These are phyloP conservation scores for Lycopodina hypogea DNA, from an alignment of 37 sponge, comb jelly and placozoan genomes.

Conservation along the genomic window DNA sequence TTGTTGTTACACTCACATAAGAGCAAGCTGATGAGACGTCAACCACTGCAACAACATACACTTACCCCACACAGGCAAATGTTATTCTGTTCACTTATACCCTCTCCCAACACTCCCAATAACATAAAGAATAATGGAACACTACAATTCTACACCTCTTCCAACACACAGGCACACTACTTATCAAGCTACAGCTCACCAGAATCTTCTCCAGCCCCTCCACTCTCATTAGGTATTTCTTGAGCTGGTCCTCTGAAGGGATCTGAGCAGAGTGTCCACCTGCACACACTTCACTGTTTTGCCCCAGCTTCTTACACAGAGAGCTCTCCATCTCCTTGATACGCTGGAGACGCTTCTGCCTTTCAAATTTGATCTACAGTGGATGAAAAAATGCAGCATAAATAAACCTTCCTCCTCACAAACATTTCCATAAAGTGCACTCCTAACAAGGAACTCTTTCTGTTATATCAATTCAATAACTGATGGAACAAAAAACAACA, in stretches of 20 bases:
- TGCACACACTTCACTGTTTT: constrained; percentile 9
- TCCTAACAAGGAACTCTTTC: too few species aligned
- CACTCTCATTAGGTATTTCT: constrained; percentile 33
- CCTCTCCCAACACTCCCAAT: not conserved
- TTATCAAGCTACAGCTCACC: not conserved
- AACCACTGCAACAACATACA: too few species aligned
- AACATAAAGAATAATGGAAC: too few species aligned
- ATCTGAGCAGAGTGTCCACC: constrained; percentile 7
- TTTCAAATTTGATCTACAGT: constrained; percentile 42
- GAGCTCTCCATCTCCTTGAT: constrained; percentile 64
- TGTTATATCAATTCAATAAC: too few species aligned
- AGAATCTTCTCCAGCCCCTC: constrained; percentile 47
- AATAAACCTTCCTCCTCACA: too few species aligned
- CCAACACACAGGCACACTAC: not conserved
- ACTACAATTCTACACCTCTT: too few species aligned
- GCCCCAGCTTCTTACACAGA: constrained; percentile 49
- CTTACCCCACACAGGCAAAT: too few species aligned
- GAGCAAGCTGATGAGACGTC: too few species aligned
- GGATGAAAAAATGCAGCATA: not conserved
- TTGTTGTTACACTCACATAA: too few species aligned
- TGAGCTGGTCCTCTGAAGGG: constrained; percentile 66
- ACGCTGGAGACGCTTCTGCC: constrained; percentile 66
- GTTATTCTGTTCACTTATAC: too few species aligned
- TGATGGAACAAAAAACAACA: too few species aligned
- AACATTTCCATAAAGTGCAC: too few species aligned